A percentile compares a stretch with the other conserved stretches of the same genome.
These are phyloP conservation scores for Hylia prasina DNA, from an alignment of 2,113 vertebrate species.

Conservation along the genomic window DNA sequence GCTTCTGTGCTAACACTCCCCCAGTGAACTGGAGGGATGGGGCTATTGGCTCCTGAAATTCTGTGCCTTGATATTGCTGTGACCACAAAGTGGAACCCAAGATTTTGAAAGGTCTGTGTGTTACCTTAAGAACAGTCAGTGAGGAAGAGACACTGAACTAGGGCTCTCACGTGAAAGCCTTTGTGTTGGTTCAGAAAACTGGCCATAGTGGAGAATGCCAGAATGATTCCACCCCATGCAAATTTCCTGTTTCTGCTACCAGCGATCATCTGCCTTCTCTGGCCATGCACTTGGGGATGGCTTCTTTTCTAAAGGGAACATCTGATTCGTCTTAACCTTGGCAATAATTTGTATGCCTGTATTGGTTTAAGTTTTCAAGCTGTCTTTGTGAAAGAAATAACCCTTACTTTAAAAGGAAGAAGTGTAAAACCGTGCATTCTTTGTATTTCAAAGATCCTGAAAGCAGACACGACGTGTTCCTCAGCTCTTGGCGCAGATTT, in stretches of 20 bases:
- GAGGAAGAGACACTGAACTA: background rate
- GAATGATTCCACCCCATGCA: background rate
- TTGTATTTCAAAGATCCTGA: background rate
- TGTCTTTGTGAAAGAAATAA: background rate
- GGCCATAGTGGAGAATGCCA: background rate
- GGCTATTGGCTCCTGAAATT: background rate
- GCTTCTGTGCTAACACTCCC: background rate
- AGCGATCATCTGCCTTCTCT: background rate
- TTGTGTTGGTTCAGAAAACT: background rate
- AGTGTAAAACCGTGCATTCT: rapidly evolving
- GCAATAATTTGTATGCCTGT: background rate
- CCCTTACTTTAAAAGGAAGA: background rate
- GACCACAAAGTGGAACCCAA: background rate
- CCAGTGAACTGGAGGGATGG: rapidly evolving
- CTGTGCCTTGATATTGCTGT: background rate
- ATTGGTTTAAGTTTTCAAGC: background rate
- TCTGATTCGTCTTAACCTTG: background rate
- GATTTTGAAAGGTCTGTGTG: background rate
- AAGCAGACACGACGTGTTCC: background rate
- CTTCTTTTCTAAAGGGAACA: background rate
- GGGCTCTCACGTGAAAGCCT: background rate
- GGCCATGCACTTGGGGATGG: no score
- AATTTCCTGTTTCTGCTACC: background rate
- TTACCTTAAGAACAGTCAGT: background rate
- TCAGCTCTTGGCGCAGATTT: rapidly evolving